phyloP scores from a whole-genome alignment of 2,888 invertebrate species.

The Capitulum mitella region DNA sequence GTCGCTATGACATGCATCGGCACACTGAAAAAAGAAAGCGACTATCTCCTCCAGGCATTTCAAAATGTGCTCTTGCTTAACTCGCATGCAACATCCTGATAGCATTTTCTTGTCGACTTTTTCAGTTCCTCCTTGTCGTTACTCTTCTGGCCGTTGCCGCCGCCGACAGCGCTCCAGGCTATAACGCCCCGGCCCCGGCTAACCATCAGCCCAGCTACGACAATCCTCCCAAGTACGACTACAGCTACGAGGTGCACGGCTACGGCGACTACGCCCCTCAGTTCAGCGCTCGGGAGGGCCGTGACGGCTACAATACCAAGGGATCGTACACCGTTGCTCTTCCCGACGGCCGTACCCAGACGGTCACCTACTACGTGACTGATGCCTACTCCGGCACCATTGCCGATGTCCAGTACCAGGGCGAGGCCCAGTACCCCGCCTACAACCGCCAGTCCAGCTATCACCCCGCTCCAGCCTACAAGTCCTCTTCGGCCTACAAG shows the following conservation, averaged over 20 bases:
- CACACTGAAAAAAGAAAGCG: too few relatives aligned
- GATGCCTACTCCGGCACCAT: background rate
- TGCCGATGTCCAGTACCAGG: background rate
- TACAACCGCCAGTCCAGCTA: background rate
- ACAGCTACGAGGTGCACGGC: background rate
- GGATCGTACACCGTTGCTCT: background rate
- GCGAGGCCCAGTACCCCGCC: background rate
- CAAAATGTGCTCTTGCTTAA: too few relatives aligned
- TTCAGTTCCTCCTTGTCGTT: background rate
- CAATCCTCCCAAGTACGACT: background rate
- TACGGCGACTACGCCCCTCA: background rate
- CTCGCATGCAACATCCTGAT: too few relatives aligned
- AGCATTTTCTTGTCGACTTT: too few relatives aligned
- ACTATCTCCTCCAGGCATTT: too few relatives aligned
- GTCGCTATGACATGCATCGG: too few relatives aligned
- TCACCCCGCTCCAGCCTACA: background rate
- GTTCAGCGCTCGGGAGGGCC: background rate
- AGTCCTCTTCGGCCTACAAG: too few relatives aligned
- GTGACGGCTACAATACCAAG: background rate
- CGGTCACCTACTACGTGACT: background rate
- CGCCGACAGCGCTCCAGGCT: background rate
- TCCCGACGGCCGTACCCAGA: background rate
- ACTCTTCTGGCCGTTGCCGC: background rate
- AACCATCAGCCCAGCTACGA: background rate
- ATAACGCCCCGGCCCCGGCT: background rate